Evolutionary conservation across 1,140 invertebrate species (phyloP).

Genomic region (Melipona quadrifasciata): DNA sequence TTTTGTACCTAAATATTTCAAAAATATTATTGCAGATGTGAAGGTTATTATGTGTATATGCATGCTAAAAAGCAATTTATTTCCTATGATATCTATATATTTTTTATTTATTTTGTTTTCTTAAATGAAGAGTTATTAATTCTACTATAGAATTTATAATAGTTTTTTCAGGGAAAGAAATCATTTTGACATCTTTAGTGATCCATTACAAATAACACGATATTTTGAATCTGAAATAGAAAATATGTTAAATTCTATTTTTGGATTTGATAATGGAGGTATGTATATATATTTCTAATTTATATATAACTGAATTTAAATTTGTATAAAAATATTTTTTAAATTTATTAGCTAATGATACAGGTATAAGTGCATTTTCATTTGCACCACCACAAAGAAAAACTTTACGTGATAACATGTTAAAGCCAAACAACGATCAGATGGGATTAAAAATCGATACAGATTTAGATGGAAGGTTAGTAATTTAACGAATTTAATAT

Average conservation of each 20-base stretch:
- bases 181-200: constrained; percentile 70
- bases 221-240: constrained; percentile 76
- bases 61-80: no score
- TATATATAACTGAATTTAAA: not conserved
- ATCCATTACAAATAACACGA: constrained; percentile 74
- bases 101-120: not conserved
- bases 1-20: no score
- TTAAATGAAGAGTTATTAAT: not conserved
- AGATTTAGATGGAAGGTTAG: constrained; percentile 83
- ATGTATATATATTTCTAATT: not conserved
- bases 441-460: constrained; percentile 74
- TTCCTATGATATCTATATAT: not conserved
- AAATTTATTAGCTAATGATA: constrained; percentile 37
- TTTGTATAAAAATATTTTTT: not conserved
- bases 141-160: not conserved
- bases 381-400: constrained; percentile 24
- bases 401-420: constrained; percentile 77
- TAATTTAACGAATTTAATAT: constrained; percentile 28
- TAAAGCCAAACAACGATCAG: constrained; percentile 75
- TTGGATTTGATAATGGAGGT: constrained; percentile 45
- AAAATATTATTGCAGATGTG: no score
- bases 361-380: constrained; percentile 28
- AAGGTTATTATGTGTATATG: no score
- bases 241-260: constrained; percentile 65
- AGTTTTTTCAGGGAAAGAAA: constrained; percentile 44